phyloP scores from a whole-genome alignment of 2,113 vertebrate species.

The Cepphus grylle region DNA sequence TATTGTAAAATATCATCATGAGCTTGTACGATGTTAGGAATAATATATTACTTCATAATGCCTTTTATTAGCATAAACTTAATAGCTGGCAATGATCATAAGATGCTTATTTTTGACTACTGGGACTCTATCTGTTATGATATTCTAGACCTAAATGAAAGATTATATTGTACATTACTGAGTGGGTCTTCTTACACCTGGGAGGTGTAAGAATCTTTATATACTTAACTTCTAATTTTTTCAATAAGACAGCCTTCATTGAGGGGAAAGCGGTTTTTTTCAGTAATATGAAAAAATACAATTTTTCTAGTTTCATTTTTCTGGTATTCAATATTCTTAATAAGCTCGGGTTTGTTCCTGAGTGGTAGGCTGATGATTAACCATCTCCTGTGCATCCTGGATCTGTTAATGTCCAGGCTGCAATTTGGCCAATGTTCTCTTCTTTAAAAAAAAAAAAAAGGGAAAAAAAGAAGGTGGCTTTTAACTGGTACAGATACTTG shows the following conservation, averaged over 20 bases:
- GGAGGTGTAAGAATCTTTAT: conserved; percentile 13
- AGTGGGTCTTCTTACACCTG: background rate
- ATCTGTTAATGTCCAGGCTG: background rate
- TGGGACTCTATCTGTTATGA: background rate
- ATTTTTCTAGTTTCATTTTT: background rate
- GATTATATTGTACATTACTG: background rate
- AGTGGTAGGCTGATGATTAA: background rate
- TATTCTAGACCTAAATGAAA: conserved; percentile 35
- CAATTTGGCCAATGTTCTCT: background rate
- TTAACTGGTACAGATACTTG: background rate
- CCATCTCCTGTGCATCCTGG: background rate
- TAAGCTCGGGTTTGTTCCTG: background rate
- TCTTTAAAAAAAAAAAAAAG: background rate
- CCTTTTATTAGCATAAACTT: conserved; percentile 18
- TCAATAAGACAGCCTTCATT: background rate
- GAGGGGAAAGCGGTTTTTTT: background rate
- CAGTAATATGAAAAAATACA: background rate
- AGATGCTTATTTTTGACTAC: background rate
- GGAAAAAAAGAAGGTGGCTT: background rate
- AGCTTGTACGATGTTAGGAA: background rate
- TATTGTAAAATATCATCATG: background rate
- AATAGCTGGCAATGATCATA: conserved; percentile 30
- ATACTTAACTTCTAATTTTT: background rate
- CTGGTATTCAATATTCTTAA: background rate
- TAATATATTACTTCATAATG: background rate